Conservation (phyloP, 2,797 vertebrate genomes). For the Poecilia gillii region DNA sequence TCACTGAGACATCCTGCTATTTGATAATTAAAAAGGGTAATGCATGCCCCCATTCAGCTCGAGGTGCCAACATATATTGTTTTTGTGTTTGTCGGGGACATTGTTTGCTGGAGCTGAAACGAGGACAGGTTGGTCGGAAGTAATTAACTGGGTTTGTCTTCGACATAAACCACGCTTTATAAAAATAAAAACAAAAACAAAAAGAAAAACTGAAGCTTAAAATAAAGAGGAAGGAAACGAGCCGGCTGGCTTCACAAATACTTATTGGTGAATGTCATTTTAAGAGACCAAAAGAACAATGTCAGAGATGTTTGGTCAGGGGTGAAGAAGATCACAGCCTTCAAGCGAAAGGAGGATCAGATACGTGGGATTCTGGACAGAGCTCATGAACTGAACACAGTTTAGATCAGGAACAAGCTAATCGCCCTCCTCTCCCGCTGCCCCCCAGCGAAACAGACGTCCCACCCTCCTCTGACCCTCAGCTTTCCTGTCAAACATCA, state of each 20-base stretch:
- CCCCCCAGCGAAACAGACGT: too few species aligned
- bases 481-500: too few species aligned
- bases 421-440: too few species aligned
- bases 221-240: not conserved
- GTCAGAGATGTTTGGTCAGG: too few species aligned
- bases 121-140: conserved; percentile 41
- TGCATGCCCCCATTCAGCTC: conserved; percentile 59
- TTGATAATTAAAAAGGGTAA: conserved; percentile 72
- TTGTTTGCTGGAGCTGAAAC: conserved; percentile 34
- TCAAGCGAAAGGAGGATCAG: too few species aligned
- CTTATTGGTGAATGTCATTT: not conserved
- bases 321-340: too few species aligned
- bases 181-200: not conserved
- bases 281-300: too few species aligned
- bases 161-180: conserved; percentile 5
- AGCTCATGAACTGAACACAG: too few species aligned
- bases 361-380: too few species aligned
- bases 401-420: too few species aligned
- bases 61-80: conserved; percentile 54
- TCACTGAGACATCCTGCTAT: conserved; percentile 57
- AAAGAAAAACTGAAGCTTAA: not conserved
- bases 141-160: conserved; percentile 60
- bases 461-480: too few species aligned
- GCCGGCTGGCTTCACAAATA: not conserved
- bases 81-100: conserved; percentile 44